These are phyloP conservation scores for Nesogale talazaci DNA, from an alignment of 2,113 vertebrate genomes.

Conservation along the genomic window DNA sequence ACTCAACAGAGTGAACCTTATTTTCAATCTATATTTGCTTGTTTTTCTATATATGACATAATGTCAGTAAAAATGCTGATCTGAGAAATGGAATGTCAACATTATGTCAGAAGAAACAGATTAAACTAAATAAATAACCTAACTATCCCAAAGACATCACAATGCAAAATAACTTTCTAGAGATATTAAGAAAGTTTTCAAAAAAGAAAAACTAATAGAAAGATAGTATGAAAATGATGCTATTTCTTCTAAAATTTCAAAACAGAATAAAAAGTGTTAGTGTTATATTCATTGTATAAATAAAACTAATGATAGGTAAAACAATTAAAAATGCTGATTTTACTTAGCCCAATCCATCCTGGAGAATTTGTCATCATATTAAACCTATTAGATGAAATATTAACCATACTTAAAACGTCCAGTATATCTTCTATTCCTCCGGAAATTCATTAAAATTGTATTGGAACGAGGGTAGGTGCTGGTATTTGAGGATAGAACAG, in stretches of 20 bases:
- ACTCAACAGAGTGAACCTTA: neutral
- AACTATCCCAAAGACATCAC: constrained; percentile 17
- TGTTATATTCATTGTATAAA: constrained; percentile 46
- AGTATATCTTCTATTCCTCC: neutral
- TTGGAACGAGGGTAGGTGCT: neutral
- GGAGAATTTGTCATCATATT: constrained; percentile 7
- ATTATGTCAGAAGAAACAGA: neutral
- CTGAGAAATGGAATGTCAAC: constrained; percentile 47
- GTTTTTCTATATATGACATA: constrained; percentile 33
- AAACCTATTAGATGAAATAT: neutral
- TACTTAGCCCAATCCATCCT: neutral
- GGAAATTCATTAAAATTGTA: constrained; percentile 47
- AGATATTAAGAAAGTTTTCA: constrained; percentile 9
- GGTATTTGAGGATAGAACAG: constrained; percentile 19
- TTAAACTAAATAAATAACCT: neutral
- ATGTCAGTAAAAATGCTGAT: constrained; percentile 37
- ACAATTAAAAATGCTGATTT: constrained; percentile 39
- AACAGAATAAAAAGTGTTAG: neutral
- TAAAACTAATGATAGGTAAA: neutral
- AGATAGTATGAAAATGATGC: neutral
- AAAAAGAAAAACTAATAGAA: no score
- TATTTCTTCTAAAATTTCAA: constrained; percentile 57
- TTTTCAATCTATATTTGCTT: neutral
- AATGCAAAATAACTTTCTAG: neutral
- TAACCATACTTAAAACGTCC: constrained; percentile 23